Evolutionary conservation across 2,113 vertebrate species (phyloP), one percentile per base, ranked within the genome.

Genomic region (Thamnaconus septentrionalis): DNA sequence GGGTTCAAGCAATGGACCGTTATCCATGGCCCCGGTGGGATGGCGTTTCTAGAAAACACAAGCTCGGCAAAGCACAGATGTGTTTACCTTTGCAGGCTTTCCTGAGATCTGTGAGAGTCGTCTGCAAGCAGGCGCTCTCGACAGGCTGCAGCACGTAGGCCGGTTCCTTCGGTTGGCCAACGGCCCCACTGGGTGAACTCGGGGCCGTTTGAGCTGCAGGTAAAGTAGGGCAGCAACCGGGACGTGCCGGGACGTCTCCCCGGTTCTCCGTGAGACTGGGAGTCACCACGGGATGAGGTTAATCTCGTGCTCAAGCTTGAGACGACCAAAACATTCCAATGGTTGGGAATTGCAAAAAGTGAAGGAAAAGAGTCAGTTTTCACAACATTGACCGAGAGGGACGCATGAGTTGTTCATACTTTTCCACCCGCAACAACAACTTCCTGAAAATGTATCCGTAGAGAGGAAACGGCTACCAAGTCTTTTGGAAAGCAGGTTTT

Each of bases 31-130:
- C 59, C 72, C n/a, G 3, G 49, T 61, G 72, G 75, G 66, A 79
- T 69, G 78, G 62, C 7, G 5, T 45, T 45, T 7, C 44, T 45
- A 45, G 44, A 45, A 79, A 31, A 66, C 65, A 73, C 69, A 68
- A 64, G 73, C 69, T 75, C 76, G 74, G 81, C 71, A 84, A 59
- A 77, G 74, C 61, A 73, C 65, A 81, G 71, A 77, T 77, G 57
- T 82, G 80, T 86, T 81, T 83, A 87, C 72, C 80, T 83, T 78
- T 31, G 61, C 79, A 83, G 80, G 65, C 66, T 81, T 67, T 76
- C 8, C 45, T 50, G 71, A 73, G 79, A 65, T 70, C 72, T 31
- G 7, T 45, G 55, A 69, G 56, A 71, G 58, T 62, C 61, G 53
- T 66, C 75, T 79, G 48, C 61, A 68, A 66, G 56, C 63, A 59